Evolutionary conservation across 2,797 vertebrate genomes (phyloP).

Genomic region (Lepilemur septentrionalis): DNA sequence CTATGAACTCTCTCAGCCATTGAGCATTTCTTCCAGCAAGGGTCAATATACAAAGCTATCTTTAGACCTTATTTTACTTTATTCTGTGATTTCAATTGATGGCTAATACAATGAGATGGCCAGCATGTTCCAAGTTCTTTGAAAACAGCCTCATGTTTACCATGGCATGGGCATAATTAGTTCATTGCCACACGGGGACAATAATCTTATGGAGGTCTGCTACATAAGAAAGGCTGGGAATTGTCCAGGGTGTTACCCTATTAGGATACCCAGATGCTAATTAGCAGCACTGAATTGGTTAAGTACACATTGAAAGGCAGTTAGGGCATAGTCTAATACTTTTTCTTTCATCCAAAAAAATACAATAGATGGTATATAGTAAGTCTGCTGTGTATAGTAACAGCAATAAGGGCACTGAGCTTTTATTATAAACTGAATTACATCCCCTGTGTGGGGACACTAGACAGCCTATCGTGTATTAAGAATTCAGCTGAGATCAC

Average conservation of each 20-base stretch:
- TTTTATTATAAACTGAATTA: constrained; percentile 69
- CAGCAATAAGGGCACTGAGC: constrained; percentile 46
- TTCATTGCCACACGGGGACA: constrained; percentile 43
- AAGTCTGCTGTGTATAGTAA: constrained; percentile 61
- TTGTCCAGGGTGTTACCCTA: constrained; percentile 1
- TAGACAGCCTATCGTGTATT: constrained; percentile 57
- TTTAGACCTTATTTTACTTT: constrained; percentile 61
- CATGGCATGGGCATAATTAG: constrained; percentile 22
- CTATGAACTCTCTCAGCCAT: constrained; percentile 57
- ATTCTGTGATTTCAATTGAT: constrained; percentile 63
- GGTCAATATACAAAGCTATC: constrained; percentile 63
- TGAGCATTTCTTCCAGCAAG: constrained; percentile 70
- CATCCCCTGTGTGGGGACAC: constrained; percentile 67
- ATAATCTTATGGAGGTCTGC: constrained; percentile 52
- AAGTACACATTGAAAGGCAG: constrained; percentile 65
- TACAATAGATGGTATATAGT: constrained; percentile 48
- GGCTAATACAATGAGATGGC: constrained; percentile 62
- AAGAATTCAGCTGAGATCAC: constrained; percentile 77
- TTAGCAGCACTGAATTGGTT: constrained; percentile 70
- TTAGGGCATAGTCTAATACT: constrained; percentile 56
- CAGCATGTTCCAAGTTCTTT: constrained; percentile 43
- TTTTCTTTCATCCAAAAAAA: constrained; percentile 65
- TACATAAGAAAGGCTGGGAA: constrained; percentile 32
- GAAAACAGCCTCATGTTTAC: constrained; percentile 64
- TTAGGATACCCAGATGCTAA: constrained; percentile 56